Evolutionary conservation across 2,113 vertebrate genomes (phyloP).

Genomic region (Damaliscus lunatus): DNA sequence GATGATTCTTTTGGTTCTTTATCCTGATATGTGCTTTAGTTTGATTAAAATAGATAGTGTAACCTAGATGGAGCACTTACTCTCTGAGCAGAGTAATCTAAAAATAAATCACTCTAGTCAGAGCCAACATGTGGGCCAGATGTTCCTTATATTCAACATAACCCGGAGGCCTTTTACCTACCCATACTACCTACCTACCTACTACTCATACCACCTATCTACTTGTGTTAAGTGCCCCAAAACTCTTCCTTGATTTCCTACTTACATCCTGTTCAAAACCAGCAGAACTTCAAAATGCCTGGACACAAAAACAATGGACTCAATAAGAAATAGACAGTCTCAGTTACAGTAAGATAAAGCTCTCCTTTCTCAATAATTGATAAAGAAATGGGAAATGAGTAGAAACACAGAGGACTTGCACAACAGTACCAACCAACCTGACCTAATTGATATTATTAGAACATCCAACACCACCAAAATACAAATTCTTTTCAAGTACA

Average conservation of each 20-base stretch:
- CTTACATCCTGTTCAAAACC: not conserved
- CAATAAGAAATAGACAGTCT: not conserved
- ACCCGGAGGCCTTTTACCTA: not conserved
- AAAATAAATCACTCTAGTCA: slow-evolving; percentile 1
- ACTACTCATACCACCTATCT: not conserved
- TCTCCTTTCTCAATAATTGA: not conserved
- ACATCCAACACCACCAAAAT: not conserved
- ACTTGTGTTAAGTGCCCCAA: not conserved
- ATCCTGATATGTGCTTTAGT: not conserved
- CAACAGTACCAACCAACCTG: not conserved
- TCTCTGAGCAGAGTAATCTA: not conserved
- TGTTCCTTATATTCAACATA: not conserved
- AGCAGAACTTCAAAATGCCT: not conserved
- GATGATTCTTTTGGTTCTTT: not conserved
- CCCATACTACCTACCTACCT: not conserved
- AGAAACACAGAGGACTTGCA: not conserved
- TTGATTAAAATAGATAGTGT: not conserved
- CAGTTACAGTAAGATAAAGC: not conserved
- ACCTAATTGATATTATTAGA: not conserved
- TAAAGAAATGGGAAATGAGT: not conserved
- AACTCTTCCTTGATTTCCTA: not conserved
- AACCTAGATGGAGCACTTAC: not conserved
- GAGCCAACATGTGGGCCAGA: not conserved
- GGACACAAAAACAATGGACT: not conserved
- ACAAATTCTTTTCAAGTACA: not conserved